Base-by-base conservation (phyloP, 1,140 invertebrate genomes). In the Neuroterus valhalla region DNA sequence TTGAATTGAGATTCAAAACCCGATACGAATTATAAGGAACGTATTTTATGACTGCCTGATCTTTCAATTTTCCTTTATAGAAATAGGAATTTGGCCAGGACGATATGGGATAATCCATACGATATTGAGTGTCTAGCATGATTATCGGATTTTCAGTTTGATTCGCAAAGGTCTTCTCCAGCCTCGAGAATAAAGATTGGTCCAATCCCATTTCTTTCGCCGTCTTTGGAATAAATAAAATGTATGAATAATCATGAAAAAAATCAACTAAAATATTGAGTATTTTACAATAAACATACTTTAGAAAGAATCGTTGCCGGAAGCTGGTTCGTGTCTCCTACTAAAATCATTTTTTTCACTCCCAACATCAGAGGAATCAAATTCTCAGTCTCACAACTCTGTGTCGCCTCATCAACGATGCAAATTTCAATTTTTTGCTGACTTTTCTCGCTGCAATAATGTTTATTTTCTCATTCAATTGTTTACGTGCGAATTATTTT, bases 381-480 rank as follows among this genome's bases (percentile, higher is more conserved):
- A 15, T 94, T 94, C 81, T 96, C 95, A 0, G 95, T 93, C 87
- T 98, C 97, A 21, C 93, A 93, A 77, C 94, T 94, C 81, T 98
- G 96, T 0, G 96, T 95, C 15, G 97, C 96, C 89, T 99, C 97
- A 87, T 99, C 97, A 43, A 98, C 92, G 44, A 98, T 96, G 82
- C 97, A 98, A 62, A 95, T 91, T 66, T 94, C 93, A 84, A 98
- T 96, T 67, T 26, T 82, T 78, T 74, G 17, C 2, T 72, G 21
- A 4, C 44, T 79, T 70, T 43, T 69, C 14, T 71, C 72, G 23
- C 68, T 70, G 62, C 69, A 69, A 14, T 23, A n/a, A 26, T 48
- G 6, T 21, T 14, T 43, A 19, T 38, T 23, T 2, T 62, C 5
- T 55, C 23, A 31, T 11, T 52, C 2, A 23, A 55, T 23, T 55